Conservation (phyloP, 1,140 invertebrate species). For the Bacillus rossius region DNA sequence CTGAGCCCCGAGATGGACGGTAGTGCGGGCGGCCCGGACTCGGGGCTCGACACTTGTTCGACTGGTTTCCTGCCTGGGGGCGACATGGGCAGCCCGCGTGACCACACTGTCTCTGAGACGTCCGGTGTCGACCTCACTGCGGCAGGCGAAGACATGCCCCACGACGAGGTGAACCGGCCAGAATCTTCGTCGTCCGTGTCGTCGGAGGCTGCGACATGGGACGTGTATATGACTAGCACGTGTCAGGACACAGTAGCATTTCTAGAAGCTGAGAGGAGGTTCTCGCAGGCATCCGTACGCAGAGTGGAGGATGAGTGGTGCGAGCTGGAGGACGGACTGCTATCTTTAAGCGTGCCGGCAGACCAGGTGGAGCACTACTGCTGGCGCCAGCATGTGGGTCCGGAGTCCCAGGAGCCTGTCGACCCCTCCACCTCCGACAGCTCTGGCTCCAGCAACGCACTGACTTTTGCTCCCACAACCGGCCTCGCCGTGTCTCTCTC, state of each 20-base stretch:
- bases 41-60: constrained; percentile 46
- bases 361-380: too few species aligned
- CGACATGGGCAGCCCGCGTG: constrained; percentile 40
- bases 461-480: background rate
- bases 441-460: background rate
- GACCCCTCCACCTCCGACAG: too few species aligned
- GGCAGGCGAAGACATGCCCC: constrained; percentile 61
- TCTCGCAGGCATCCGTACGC: too few species aligned
- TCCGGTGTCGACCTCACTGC: constrained; percentile 39
- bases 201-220: constrained; percentile 55
- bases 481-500: too few species aligned
- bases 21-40: constrained; percentile 47
- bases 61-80: constrained; percentile 32
- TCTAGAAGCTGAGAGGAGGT: too few species aligned
- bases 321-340: too few species aligned
- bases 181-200: constrained; percentile 50
- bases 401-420: too few species aligned
- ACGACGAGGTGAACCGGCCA: constrained; percentile 34
- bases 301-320: too few species aligned
- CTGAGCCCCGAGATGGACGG: constrained; percentile 13
- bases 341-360: too few species aligned
- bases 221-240: constrained; percentile 22
- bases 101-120: constrained; percentile 42
- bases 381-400: too few species aligned
- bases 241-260: too few species aligned